Evolutionary conservation across 2,888 invertebrate species (phyloP).

Genomic region (Koerneria pararmatus): DNA sequence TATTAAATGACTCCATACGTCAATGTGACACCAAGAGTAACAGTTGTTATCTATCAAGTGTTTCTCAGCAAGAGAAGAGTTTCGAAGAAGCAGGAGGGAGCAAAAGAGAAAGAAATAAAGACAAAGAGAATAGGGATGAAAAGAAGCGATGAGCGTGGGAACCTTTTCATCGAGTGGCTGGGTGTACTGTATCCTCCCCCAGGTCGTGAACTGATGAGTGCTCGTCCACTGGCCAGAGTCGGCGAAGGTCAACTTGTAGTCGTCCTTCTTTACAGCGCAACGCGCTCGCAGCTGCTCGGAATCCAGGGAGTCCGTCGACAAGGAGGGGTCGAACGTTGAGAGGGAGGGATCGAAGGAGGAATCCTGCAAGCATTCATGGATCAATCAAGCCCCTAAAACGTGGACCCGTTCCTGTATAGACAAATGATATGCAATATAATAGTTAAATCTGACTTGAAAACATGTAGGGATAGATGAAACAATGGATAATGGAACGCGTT

Average conservation of each 20-base stretch:
- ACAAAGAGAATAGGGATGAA: constrained; percentile 1
- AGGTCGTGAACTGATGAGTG: constrained; percentile 49
- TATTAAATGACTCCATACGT: no score
- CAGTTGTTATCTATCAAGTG: no score
- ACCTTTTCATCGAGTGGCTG: constrained; percentile 46
- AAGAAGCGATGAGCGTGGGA: background rate
- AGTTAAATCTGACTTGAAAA: no score
- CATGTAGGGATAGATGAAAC: no score
- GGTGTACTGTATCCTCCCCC: constrained; percentile 54
- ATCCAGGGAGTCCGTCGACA: constrained; percentile 58
- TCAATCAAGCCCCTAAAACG: no score
- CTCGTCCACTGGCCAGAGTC: constrained; percentile 55
- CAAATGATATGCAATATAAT: no score
- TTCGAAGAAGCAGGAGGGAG: constrained; percentile 1
- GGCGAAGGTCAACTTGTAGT: constrained; percentile 58
- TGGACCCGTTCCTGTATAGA: no score
- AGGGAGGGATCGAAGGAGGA: constrained; percentile 21
- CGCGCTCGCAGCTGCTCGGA: constrained; percentile 45
- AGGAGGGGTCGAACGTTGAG: constrained; percentile 31
- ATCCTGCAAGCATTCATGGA: background rate
- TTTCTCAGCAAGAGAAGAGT: no score
- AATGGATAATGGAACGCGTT: no score
- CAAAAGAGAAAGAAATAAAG: background rate
- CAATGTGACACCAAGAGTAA: no score
- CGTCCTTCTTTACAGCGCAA: constrained; percentile 42